Evolutionary conservation across 1,140 invertebrate genomes (phyloP), one percentile per base, ranked within the genome.

Genomic region (Platorchestia sp.): DNA sequence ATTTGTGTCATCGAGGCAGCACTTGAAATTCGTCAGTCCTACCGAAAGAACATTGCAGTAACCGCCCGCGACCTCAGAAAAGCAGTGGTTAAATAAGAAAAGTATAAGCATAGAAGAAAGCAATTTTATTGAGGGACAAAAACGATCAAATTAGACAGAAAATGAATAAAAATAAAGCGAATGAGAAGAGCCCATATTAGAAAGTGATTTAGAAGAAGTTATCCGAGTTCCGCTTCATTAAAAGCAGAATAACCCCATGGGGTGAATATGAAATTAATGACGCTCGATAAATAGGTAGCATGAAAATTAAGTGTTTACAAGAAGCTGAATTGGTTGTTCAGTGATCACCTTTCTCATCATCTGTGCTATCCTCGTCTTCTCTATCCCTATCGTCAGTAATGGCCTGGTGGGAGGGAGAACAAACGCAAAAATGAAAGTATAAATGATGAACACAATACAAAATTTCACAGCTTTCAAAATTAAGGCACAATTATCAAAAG

Each of bases 301-400:
- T 75, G 59, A 75, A 75, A 75, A 36, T 75, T 75, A 75, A 27
- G 14, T 10, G 1, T 75, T 75, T 42, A 19, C 41, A 86, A 41
- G 87, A 89, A 89, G 87, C n/a, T 89, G 42, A 36, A 75, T 75
- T 75, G 36, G 59, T 36, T 22, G 59, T 75, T 75, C 5, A 89
- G 10, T 44, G 41, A 42, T 89, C 87, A 89, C 87, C 87, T 89
- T 89, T 5, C 43, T 89, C 87, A 86, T 86, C 86, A 44, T 89
- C 87, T 89, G 87, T 89, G 87, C 43, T 44, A 89, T 89, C 87
- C 87, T 89, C 87, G 87, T 41, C 87, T 89, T 89, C 41, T 44
- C 5, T 42, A 42, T 42, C 87, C 43, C 41, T 89, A 89, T 27
- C n/a, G n/a, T 89, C 87, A 89, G 87, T 89, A 89, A 89, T 89